Conservation (phyloP, 2,888 invertebrate genomes). For the Euzophera pinguis region DNA sequence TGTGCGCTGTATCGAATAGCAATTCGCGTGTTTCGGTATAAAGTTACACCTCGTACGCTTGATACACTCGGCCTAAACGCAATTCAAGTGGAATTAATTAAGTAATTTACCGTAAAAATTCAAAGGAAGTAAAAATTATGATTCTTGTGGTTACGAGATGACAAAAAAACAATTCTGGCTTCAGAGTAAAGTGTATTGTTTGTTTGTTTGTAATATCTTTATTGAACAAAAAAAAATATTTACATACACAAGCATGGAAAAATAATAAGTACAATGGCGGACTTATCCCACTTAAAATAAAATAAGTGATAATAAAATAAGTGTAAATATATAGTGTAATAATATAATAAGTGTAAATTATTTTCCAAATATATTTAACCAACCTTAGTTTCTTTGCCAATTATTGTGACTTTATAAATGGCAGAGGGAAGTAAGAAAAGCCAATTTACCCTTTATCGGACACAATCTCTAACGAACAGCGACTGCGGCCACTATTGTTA, state of each 20-base stretch:
- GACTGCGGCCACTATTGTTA: slow-evolving; percentile 59
- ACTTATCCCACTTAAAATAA: too few species aligned
- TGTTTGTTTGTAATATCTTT: too few species aligned
- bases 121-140: slow-evolving; percentile 29
- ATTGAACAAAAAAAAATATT: too few species aligned
- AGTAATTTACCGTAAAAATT: slow-evolving; percentile 52
- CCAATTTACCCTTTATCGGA: slow-evolving; percentile 68
- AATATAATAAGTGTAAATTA: too few species aligned
- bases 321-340: too few species aligned
- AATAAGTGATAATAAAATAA: too few species aligned
- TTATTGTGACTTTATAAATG: slow-evolving; percentile 41
- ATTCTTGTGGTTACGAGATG: slow-evolving; percentile 20
- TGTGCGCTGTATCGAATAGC: slow-evolving; percentile 52
- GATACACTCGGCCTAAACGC: slow-evolving; percentile 38
- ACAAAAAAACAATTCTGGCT: too few species aligned
- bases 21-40: slow-evolving; percentile 56
- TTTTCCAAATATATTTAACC: background rate
- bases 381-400: background rate
- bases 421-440: slow-evolving; percentile 36
- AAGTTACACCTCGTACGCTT: slow-evolving; percentile 46
- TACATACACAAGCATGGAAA: too few species aligned
- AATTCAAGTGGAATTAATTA: slow-evolving; percentile 50
- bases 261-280: too few species aligned
- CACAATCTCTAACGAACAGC: slow-evolving; percentile 54
- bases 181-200: too few species aligned